Conservation (phyloP, 2,888 invertebrate species). For the Adelognathus sp. region DNA sequence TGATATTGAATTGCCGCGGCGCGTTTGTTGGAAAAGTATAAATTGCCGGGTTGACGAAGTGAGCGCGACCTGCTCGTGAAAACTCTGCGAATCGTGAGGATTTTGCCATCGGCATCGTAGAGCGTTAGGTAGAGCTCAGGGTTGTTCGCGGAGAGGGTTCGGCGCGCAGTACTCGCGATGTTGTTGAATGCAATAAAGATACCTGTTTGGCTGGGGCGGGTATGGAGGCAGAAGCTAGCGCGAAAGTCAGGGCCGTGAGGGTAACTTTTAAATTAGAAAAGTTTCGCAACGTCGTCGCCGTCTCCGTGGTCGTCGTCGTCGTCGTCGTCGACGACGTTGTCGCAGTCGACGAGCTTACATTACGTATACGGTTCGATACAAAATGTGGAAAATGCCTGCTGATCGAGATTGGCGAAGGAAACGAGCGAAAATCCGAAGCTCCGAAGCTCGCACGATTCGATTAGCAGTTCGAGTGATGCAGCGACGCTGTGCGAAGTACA, state of each 20-base stretch:
- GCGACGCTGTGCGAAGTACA: conserved; percentile 13
- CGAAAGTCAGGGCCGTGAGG: conserved; percentile 61
- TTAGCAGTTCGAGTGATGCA: conserved; percentile 41
- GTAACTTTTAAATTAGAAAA: conserved; percentile 68
- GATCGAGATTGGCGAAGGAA: conserved; percentile 40
- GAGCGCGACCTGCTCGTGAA: neutral
- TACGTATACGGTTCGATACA: conserved; percentile 54
- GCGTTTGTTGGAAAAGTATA: conserved; percentile 51
- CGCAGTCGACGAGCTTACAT: conserved; percentile 49
- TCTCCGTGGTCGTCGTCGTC: conserved; percentile 44
- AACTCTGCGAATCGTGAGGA: conserved; percentile 27
- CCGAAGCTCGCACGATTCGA: conserved; percentile 38
- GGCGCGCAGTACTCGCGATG: conserved; percentile 63
- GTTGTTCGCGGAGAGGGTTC: conserved; percentile 39
- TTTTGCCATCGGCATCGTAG: conserved; percentile 30
- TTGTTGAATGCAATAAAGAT: conserved; percentile 79
- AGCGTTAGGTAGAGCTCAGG: too few relatives aligned
- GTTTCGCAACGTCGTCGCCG: conserved; percentile 63
- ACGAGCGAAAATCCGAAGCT: conserved; percentile 26
- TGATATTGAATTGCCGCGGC: conserved; percentile 17
- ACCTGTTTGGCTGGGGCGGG: conserved; percentile 70
- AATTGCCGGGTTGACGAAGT: conserved; percentile 45
- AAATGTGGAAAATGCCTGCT: conserved; percentile 53
- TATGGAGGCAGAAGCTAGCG: conserved; percentile 47
- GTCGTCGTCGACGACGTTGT: conserved; percentile 31